These are phyloP conservation scores for Mystacornis crossleyi DNA, from an alignment of 2,113 vertebrate species.

Conservation along the genomic window DNA sequence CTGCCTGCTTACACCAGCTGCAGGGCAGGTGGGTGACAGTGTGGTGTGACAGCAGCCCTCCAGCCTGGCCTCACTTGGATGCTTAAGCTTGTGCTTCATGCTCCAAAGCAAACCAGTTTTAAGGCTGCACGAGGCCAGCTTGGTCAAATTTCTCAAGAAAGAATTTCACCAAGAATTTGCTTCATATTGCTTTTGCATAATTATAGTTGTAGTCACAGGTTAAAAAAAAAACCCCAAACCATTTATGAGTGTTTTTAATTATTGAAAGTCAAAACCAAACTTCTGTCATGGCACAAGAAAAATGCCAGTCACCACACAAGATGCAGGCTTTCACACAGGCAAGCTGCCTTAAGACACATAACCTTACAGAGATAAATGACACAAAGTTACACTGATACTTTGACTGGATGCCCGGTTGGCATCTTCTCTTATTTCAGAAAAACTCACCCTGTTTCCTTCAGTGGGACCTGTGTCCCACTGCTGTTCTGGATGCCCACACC, in stretches of 20 bases:
- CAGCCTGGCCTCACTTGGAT: background rate
- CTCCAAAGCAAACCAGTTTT: background rate
- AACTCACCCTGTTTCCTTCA: background rate
- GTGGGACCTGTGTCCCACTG: background rate
- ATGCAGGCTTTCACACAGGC: background rate
- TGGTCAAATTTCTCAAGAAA: background rate
- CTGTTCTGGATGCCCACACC: background rate
- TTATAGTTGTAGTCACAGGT: background rate
- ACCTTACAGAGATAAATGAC: background rate
- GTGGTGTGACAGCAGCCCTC: background rate
- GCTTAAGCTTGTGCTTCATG: background rate
- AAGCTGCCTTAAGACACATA: background rate
- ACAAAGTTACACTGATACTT: background rate
- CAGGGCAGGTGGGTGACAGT: background rate
- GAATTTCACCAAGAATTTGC: background rate
- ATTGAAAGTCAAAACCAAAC: background rate
- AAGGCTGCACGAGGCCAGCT: background rate
- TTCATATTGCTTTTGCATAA: background rate
- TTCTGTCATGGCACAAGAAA: accelerated
- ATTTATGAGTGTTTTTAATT: accelerated
- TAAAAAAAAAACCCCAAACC: background rate
- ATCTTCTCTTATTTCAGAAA: background rate
- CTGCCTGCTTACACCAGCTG: background rate
- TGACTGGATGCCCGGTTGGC: background rate
- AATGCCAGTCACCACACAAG: accelerated